Conservation (phyloP, 2,113 vertebrate genomes). For the Salvelinus fontinalis region DNA sequence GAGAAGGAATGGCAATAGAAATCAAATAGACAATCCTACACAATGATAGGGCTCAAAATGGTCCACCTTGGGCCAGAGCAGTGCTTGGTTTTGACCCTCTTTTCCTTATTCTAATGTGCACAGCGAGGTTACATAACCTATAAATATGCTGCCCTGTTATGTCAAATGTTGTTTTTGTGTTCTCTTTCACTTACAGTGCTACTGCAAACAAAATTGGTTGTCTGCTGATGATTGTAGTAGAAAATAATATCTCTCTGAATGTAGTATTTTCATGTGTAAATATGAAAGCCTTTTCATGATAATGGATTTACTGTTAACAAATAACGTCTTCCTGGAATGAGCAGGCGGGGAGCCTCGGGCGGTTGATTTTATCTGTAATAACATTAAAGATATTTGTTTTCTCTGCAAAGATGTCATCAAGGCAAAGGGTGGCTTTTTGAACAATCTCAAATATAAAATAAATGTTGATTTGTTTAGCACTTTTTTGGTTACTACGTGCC, state of each 20-base stretch:
- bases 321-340: too few species aligned
- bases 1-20: not conserved
- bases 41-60: not conserved
- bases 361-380: too few species aligned
- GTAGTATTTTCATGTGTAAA: too few species aligned
- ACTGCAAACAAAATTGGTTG: constrained; percentile 27
- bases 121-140: constrained; percentile 56
- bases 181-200: constrained; percentile 26
- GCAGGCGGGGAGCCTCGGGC: too few species aligned
- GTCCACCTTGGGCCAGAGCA: constrained; percentile 30
- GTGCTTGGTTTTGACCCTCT: constrained; percentile 40
- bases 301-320: too few species aligned
- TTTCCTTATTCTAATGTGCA: constrained; percentile 49
- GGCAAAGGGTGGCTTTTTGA: too few species aligned
- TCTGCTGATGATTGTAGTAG: not conserved
- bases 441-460: too few species aligned
- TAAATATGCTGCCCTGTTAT: constrained; percentile 50
- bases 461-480: too few species aligned
- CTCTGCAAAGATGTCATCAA: too few species aligned
- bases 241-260: not conserved
- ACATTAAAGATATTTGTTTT: too few species aligned
- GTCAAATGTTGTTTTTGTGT: constrained; percentile 49
- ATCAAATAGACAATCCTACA: not conserved
- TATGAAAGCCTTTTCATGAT: too few species aligned
- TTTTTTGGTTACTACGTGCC: too few species aligned